phyloP scores from a whole-genome alignment of 1,140 invertebrate species.

The Papilio dardanus region DNA sequence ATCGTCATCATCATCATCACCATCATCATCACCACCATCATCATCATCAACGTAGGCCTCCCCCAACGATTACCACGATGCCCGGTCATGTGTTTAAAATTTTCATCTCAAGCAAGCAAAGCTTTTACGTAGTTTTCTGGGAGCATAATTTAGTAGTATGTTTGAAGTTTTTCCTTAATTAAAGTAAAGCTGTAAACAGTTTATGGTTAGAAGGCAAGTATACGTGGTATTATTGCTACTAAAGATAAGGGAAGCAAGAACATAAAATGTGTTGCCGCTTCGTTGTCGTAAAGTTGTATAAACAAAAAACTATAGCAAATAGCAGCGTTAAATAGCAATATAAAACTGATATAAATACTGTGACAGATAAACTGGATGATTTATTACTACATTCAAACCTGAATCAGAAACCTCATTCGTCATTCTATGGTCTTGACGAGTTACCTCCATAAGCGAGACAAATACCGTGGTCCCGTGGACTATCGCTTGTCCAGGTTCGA shows the following conservation, averaged over 20 bases:
- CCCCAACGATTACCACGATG: no score
- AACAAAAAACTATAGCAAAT: slow-evolving; percentile 2
- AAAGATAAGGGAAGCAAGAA: slow-evolving; percentile 23
- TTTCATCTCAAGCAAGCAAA: no score
- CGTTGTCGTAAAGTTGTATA: slow-evolving; percentile 6
- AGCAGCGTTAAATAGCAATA: background rate
- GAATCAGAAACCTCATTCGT: no score
- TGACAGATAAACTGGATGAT: background rate
- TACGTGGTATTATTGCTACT: slow-evolving; percentile 13
- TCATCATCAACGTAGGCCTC: no score
- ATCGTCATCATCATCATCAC: no score
- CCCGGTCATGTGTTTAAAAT: no score
- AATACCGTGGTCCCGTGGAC: no score
- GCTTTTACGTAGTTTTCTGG: background rate
- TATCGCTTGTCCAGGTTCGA: no score
- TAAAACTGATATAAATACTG: background rate
- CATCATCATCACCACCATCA: no score
- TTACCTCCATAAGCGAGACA: background rate
- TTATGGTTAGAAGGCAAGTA: slow-evolving; percentile 10
- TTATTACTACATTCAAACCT: background rate
- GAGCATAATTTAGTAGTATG: background rate
- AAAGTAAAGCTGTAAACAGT: slow-evolving; percentile 5
- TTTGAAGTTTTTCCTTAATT: slow-evolving; percentile 18
- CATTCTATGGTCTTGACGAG: no score
- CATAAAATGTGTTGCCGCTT: slow-evolving; percentile 9